Evolutionary conservation across 2,888 invertebrate genomes (phyloP).

Genomic region (Mesoligia furuncula): DNA sequence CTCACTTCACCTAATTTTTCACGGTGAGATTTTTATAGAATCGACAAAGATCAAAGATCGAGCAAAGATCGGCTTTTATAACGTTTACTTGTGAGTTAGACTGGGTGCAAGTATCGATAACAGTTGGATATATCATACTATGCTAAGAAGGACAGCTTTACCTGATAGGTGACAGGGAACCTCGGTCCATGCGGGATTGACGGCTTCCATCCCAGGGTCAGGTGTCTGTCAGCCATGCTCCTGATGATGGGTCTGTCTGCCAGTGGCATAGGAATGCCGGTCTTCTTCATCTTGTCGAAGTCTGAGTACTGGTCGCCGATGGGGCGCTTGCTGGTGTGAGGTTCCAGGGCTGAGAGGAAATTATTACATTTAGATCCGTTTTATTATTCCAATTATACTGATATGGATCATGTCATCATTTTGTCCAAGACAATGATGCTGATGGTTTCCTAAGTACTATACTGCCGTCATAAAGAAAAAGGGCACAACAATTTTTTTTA

Average conservation of each 20-base stretch:
- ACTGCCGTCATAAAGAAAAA: no score
- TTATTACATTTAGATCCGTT: neutral
- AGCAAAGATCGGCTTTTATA: no score
- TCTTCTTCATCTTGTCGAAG: conserved; percentile 95
- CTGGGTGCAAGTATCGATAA: neutral
- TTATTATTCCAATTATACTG: neutral
- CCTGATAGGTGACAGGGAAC: conserved; percentile 97
- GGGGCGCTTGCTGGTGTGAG: conserved; percentile 91
- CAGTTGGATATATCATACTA: neutral
- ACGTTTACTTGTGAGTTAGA: neutral
- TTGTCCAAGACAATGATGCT: neutral
- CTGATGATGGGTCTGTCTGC: conserved; percentile 97
- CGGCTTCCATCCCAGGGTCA: conserved; percentile 98
- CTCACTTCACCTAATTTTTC: no score
- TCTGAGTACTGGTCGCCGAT: conserved; percentile 95
- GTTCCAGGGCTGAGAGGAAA: conserved; percentile 91
- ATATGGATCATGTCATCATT: neutral
- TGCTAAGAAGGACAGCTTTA: conserved; percentile 74
- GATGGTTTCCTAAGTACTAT: no score
- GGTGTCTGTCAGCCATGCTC: conserved; percentile 96
- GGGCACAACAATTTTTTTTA: no score
- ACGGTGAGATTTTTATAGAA: no score
- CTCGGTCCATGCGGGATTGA: conserved; percentile 96
- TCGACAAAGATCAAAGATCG: no score
- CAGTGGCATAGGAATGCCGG: conserved; percentile 96